Percentiles rank a stretch among this genome's conserved stretches.
Conservation (phyloP, 2,888 invertebrate genomes). For the Chloroclysta siterata region DNA sequence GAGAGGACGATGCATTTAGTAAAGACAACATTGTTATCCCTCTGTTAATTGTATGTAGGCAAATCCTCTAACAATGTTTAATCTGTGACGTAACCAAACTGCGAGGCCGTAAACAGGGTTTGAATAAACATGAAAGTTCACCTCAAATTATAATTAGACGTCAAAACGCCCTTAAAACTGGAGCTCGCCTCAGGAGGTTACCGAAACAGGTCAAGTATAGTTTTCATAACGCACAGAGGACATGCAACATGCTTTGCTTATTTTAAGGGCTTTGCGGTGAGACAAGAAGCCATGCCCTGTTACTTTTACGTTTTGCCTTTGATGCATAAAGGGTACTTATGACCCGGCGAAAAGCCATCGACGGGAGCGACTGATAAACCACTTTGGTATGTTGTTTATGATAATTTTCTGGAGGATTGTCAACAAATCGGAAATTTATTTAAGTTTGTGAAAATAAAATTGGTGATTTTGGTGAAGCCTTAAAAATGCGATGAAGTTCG, state of each 20-base stretch:
- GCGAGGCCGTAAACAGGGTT: slow-evolving; percentile 43
- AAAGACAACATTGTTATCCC: slow-evolving; percentile 40
- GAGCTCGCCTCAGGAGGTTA: slow-evolving; percentile 52
- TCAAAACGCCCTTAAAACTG: slow-evolving; percentile 50
- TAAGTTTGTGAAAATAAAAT: too few species aligned
- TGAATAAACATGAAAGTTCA: slow-evolving; percentile 53
- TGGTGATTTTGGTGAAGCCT: too few species aligned
- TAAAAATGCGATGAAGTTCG: too few species aligned
- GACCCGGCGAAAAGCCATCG: not conserved
- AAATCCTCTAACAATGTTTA: slow-evolving; percentile 42
- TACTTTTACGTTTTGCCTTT: not conserved
- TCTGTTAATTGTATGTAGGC: slow-evolving; percentile 39
- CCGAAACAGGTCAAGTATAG: slow-evolving; percentile 68
- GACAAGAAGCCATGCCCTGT: not conserved
- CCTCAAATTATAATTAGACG: slow-evolving; percentile 56
- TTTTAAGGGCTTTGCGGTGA: slow-evolving; percentile 5
- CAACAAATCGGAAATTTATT: too few species aligned
- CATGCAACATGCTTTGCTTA: slow-evolving; percentile 49
- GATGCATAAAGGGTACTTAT: not conserved
- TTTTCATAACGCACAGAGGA: slow-evolving; percentile 60
- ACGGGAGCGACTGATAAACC: not conserved
- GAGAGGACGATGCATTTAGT: slow-evolving; percentile 32
- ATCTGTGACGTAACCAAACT: slow-evolving; percentile 42
- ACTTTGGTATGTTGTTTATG: too few species aligned
- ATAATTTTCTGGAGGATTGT: too few species aligned